phyloP scores from a whole-genome alignment of 2,888 invertebrate species.

The Lymantria monacha region DNA sequence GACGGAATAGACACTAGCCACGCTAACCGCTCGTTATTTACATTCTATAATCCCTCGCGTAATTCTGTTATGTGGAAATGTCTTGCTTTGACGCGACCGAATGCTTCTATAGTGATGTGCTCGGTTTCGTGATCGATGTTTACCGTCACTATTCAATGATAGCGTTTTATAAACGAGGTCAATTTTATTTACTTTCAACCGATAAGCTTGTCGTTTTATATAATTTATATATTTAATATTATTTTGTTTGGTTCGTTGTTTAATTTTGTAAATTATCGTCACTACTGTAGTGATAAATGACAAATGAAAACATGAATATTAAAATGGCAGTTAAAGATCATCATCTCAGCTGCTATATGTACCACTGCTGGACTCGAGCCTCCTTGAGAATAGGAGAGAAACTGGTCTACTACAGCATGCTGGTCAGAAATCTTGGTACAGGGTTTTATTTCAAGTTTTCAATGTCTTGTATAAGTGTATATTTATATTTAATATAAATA shows the following conservation, averaged over 20 bases:
- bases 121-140: constrained; percentile 42
- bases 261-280: neutral
- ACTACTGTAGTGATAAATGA: too few species aligned
- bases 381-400: too few species aligned
- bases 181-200: constrained; percentile 18
- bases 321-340: too few species aligned
- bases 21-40: constrained; percentile 77
- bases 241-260: constrained; percentile 5
- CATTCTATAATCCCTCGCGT: constrained; percentile 54
- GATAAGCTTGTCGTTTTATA: constrained; percentile 2
- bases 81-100: constrained; percentile 38
- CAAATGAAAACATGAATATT: too few species aligned
- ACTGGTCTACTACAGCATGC: too few species aligned
- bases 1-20: constrained; percentile 74
- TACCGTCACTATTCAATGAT: constrained; percentile 24
- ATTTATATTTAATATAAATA: too few species aligned
- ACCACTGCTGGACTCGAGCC: too few species aligned
- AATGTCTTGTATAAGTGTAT: too few species aligned
- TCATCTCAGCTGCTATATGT: too few species aligned
- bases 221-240: constrained; percentile 9
- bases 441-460: too few species aligned
- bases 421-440: too few species aligned
- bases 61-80: constrained; percentile 63
- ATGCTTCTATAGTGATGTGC: constrained; percentile 15
- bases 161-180: constrained; percentile 20